These are phyloP conservation scores for Ardeotis arabs DNA, from an alignment of 2,113 vertebrate species.

Conservation along the genomic window DNA sequence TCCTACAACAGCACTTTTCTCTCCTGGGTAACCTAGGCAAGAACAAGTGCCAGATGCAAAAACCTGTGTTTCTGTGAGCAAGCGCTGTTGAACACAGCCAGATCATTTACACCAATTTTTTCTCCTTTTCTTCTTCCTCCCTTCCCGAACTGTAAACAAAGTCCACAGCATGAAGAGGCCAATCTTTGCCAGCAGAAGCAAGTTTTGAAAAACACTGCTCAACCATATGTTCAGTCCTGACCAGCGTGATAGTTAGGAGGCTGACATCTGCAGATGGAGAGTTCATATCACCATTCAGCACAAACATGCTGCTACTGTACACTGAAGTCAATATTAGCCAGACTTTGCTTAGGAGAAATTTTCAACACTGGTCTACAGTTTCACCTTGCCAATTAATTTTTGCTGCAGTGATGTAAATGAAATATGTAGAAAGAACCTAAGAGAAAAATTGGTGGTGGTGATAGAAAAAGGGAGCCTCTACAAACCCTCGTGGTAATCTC, in stretches of 20 bases:
- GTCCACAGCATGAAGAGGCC: constrained; percentile 48
- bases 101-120: not conserved
- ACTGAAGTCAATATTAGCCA: constrained; percentile 21
- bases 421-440: not conserved
- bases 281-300: constrained; percentile 16
- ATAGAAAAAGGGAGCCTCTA: not conserved
- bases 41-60: constrained; percentile 28
- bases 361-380: constrained; percentile 2
- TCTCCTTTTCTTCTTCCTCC: not conserved
- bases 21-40: not conserved
- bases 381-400: constrained; percentile 3
- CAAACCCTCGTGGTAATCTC: not conserved
- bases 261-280: constrained; percentile 41
- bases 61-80: constrained; percentile 1
- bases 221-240: constrained; percentile 52
- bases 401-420: not conserved
- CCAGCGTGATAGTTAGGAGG: constrained; percentile 10
- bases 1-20: not conserved
- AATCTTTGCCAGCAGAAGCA: constrained; percentile 48
- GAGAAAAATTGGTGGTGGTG: not conserved
- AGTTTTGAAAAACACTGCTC: constrained; percentile 40
- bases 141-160: constrained; percentile 31
- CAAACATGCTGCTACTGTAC: not conserved
- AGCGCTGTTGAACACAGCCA: not conserved
- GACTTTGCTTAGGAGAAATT: constrained; percentile 24